phyloP scores from a whole-genome alignment of 1,140 invertebrate genomes.

The Macrobrachium rosenbergii region DNA sequence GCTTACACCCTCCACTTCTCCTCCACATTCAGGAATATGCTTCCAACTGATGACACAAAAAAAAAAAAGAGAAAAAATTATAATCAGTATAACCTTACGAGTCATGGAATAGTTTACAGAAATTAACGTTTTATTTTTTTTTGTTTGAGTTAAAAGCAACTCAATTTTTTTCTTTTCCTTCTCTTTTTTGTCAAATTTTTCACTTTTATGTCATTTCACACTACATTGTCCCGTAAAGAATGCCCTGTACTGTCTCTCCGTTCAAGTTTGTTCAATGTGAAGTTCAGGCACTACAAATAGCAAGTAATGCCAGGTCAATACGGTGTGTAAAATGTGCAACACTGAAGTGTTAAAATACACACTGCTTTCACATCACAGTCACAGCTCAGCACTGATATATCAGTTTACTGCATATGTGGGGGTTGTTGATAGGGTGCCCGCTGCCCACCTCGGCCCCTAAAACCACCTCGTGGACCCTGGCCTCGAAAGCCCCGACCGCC shows the following conservation, averaged over 20 bases:
- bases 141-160: slow-evolving; percentile 41
- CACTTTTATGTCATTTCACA: slow-evolving; percentile 59
- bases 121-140: slow-evolving; percentile 49
- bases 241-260: slow-evolving; percentile 63
- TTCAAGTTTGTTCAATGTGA: slow-evolving; percentile 30
- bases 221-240: slow-evolving; percentile 62
- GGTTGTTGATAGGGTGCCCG: slow-evolving; percentile 31
- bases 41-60: slow-evolving; percentile 48
- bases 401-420: slow-evolving; percentile 42
- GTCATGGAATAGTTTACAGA: slow-evolving; percentile 61
- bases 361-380: slow-evolving; percentile 29
- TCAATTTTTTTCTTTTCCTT: slow-evolving; percentile 59
- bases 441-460: slow-evolving; percentile 45
- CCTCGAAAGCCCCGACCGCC: slow-evolving; percentile 50
- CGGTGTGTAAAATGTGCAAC: slow-evolving; percentile 49
- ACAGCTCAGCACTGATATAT: slow-evolving; percentile 19
- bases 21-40: slow-evolving; percentile 45
- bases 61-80: slow-evolving; percentile 45
- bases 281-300: slow-evolving; percentile 42
- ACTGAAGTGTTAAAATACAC: slow-evolving; percentile 3
- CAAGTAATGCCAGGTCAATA: slow-evolving; percentile 37
- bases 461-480: slow-evolving; percentile 47
- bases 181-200: slow-evolving; percentile 63
- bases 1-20: slow-evolving; percentile 51
- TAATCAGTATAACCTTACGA: slow-evolving; percentile 52